A percentile compares a stretch with the other conserved stretches of the same genome.
Conservation (phyloP, 2,888 invertebrate species). For the Eurytoma californica region DNA sequence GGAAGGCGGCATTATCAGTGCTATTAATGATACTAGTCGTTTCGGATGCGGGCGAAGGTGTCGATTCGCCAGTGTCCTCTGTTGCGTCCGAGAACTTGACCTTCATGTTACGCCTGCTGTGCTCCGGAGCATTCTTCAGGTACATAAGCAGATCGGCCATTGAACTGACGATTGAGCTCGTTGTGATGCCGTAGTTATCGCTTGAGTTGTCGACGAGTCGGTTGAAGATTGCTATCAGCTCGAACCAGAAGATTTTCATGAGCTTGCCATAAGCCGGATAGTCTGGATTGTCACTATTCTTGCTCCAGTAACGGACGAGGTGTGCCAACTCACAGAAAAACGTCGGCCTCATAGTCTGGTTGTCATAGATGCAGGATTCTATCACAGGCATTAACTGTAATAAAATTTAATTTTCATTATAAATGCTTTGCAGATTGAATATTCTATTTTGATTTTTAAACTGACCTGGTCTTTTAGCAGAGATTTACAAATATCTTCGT, state of each 20-base stretch:
- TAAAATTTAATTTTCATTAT: constrained; percentile 61
- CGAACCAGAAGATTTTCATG: constrained; percentile 73
- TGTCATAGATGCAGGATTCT: constrained; percentile 75
- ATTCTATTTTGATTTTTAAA: constrained; percentile 1
- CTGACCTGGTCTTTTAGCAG: constrained; percentile 72
- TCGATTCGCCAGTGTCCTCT: constrained; percentile 56
- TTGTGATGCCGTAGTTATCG: constrained; percentile 56
- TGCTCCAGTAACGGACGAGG: constrained; percentile 78
- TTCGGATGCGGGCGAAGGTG: constrained; percentile 1
- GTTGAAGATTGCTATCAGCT: constrained; percentile 69
- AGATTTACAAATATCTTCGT: constrained; percentile 73
- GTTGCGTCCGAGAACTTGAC: constrained; percentile 77
- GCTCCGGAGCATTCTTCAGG: constrained; percentile 74
- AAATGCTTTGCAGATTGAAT: background rate
- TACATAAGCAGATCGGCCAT: constrained; percentile 76
- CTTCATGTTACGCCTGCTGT: constrained; percentile 75
- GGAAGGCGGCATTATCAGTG: constrained; percentile 70
- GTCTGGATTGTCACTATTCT: constrained; percentile 71
- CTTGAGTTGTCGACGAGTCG: constrained; percentile 59
- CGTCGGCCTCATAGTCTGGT: constrained; percentile 72
- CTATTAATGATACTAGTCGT: background rate
- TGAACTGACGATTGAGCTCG: constrained; percentile 56
- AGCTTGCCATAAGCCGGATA: constrained; percentile 69
- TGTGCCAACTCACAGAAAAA: constrained; percentile 77
- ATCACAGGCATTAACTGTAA: constrained; percentile 75